Percentiles rank a stretch among this genome's conserved stretches.
phyloP scores from a whole-genome alignment of 1,140 invertebrate species.

The Anagrus nilaparvatae region DNA sequence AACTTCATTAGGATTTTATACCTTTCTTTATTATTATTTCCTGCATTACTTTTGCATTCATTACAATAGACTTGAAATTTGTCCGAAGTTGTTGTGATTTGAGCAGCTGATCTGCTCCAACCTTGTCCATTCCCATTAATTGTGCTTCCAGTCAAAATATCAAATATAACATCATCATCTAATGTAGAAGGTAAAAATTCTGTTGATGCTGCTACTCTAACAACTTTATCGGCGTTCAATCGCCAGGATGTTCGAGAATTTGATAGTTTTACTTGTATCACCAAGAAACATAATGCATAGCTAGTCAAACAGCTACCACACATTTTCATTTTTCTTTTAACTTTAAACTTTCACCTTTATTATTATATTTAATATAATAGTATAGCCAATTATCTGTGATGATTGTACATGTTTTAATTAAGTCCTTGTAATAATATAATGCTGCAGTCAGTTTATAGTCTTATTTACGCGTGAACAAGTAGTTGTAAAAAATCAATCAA shows the following conservation, averaged over 20 bases:
- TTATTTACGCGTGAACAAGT: no score
- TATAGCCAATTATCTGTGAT: no score
- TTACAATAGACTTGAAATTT: slow-evolving; percentile 33
- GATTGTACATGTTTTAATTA: no score
- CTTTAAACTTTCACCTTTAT: no score
- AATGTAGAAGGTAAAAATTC: slow-evolving; percentile 24
- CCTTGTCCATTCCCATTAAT: slow-evolving; percentile 28
- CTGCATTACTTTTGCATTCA: slow-evolving; percentile 30
- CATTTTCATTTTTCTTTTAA: slow-evolving; percentile 18
- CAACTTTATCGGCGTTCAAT: slow-evolving; percentile 33
- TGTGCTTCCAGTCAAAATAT: slow-evolving; percentile 31
- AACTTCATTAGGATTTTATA: slow-evolving; percentile 22
- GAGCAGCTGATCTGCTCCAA: slow-evolving; percentile 34
- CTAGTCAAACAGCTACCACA: slow-evolving; percentile 24
- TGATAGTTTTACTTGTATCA: slow-evolving; percentile 33
- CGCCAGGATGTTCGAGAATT: slow-evolving; percentile 39
- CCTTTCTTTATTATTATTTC: slow-evolving; percentile 29
- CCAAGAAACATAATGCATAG: slow-evolving; percentile 32
- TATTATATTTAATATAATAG: no score
- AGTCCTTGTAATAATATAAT: no score
- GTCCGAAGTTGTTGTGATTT: slow-evolving; percentile 26
- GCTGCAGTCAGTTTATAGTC: no score
- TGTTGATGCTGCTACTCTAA: slow-evolving; percentile 19
- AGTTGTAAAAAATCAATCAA: no score
- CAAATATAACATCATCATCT: slow-evolving; percentile 30